Evolutionary conservation across 2,888 invertebrate species (phyloP), one percentile per base, ranked within the genome.

Genomic region (Alentia gelatinosa): DNA sequence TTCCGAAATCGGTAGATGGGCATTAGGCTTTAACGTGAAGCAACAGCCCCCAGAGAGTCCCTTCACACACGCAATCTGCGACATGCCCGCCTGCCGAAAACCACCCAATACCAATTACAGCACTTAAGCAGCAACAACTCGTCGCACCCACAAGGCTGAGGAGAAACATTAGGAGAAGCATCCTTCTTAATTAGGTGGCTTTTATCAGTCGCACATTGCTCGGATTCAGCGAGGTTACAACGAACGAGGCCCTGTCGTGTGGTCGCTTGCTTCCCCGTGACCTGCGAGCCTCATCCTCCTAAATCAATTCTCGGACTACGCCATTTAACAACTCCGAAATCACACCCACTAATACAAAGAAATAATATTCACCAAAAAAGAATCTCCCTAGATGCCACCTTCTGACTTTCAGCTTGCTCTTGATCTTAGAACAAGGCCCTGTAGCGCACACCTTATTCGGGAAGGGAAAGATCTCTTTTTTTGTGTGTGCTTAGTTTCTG

Each of bases 141-240:
- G 30, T 68, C 33, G 68, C 30, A 12, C 68, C 68, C 68, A 30
- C 68, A 26, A 19, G 26, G 30, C 33, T 68, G 68, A 68, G 68
- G 68, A 68, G 68, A 68, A 68, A 68, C 68, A 68, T 68, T 68
- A 68, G 26, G 68, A 68, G 68, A 68, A 30, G 68, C 68, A 68
- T 68, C 68, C 1, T 68, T 68, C 68, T 68, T 68, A 68, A 68
- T 68, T 68, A 68, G 68, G 12, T 68, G 30, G 68, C 68, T 68
- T 68, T 68, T 68, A 68, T 30, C 68, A 68, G 68, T 30, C n/a
- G 30, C 68, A 33, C 30, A 26, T 68, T 68, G 68, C 68, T 68
- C 30, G 30, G 68, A 33, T 1, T 68, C 68, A n/a, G n/a, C 15
- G 3, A 3, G 12, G 26, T 12, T 30, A 68, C 12, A 12, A 19